A percentile compares a stretch with the other conserved stretches of the same genome.
Evolutionary conservation across 2,797 vertebrate species (phyloP).

Genomic region (Atherinosoma microstoma): DNA sequence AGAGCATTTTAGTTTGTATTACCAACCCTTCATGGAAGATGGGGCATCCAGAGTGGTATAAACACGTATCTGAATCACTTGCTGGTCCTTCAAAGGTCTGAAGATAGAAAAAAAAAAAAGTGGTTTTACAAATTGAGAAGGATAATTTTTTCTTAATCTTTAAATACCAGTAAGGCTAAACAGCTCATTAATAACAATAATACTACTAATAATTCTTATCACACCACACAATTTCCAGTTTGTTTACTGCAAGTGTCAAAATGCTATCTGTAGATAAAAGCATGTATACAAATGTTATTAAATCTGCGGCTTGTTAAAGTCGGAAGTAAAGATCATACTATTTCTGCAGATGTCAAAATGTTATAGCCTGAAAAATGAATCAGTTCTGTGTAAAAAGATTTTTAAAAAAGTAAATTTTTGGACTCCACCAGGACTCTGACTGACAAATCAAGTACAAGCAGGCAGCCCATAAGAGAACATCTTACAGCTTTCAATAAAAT

Average conservation of each 20-base stretch:
- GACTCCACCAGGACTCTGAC: background rate
- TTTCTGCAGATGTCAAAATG: background rate
- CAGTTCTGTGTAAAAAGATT: slow-evolving; percentile 4
- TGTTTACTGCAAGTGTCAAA: background rate
- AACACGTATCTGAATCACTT: slow-evolving; percentile 88
- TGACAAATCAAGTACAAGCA: slow-evolving; percentile 35
- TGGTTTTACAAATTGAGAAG: slow-evolving; percentile 2
- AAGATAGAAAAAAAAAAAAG: slow-evolving; percentile 19
- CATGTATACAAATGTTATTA: too few species aligned
- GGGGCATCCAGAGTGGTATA: slow-evolving; percentile 89
- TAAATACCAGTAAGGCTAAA: slow-evolving; percentile 1
- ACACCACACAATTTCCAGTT: background rate
- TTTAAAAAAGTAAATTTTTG: background rate
- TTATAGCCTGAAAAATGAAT: background rate
- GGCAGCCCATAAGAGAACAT: slow-evolving; percentile 32
- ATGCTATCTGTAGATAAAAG: too few species aligned
- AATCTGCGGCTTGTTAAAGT: too few species aligned
- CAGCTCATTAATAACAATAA: background rate
- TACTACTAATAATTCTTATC: background rate
- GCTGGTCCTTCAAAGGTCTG: slow-evolving; percentile 83
- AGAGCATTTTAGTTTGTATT: too few species aligned
- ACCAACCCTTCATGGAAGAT: slow-evolving; percentile 86
- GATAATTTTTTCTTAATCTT: background rate
- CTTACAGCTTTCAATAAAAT: slow-evolving; percentile 57
- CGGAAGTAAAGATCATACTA: too few species aligned